These are phyloP conservation scores for Spisula subtruncata DNA, from an alignment of 2,888 invertebrate species.

Conservation along the genomic window DNA sequence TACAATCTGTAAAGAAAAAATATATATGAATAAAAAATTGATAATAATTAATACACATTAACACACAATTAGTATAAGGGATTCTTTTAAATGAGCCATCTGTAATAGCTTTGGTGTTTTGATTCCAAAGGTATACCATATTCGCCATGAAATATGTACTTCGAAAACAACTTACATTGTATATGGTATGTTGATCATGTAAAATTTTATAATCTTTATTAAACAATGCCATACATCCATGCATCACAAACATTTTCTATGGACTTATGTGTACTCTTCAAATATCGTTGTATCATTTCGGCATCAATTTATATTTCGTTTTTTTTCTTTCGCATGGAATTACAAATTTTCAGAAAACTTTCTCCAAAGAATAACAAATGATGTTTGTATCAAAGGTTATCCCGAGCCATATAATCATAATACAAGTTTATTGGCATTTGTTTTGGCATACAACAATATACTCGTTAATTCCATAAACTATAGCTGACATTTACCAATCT, in stretches of 20 bases:
- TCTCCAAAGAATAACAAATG: neutral
- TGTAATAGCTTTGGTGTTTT: too few relatives aligned
- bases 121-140: too few relatives aligned
- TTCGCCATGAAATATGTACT: too few relatives aligned
- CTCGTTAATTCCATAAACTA: slow-evolving; percentile 19
- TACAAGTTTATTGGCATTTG: slow-evolving; percentile 14
- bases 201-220: too few relatives aligned
- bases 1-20: slow-evolving; percentile 91
- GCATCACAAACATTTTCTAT: too few relatives aligned
- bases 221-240: too few relatives aligned
- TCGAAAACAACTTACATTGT: too few relatives aligned
- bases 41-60: too few relatives aligned
- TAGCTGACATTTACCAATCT: slow-evolving; percentile 1
- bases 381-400: neutral
- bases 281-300: neutral
- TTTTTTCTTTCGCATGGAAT: slow-evolving; percentile 7
- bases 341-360: neutral
- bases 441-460: neutral
- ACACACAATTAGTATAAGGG: too few relatives aligned
- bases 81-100: too few relatives aligned
- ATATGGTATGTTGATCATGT: too few relatives aligned
- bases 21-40: too few relatives aligned
- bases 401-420: neutral
- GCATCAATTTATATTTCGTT: slow-evolving; percentile 4
- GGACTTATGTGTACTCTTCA: neutral